Conservation (phyloP, 1,140 invertebrate genomes). For the Choristoneura fumiferana region DNA sequence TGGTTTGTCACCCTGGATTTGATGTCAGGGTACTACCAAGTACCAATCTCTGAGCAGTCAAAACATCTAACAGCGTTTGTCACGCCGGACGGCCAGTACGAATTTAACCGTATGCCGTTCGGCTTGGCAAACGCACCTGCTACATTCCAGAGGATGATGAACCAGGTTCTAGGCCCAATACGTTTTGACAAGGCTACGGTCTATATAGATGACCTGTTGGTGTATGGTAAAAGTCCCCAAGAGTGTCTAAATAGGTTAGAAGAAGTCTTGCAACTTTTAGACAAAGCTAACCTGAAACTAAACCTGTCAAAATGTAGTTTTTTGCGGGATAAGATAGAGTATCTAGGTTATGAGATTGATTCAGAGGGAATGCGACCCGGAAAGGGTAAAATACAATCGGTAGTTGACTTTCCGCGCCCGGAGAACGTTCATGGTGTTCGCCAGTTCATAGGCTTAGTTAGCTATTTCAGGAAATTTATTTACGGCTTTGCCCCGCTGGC, state of each 20-base stretch:
- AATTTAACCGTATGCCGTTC: too few relatives aligned
- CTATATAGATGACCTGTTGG: conserved; percentile 22
- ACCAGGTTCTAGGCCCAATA: background rate
- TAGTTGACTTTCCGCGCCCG: conserved; percentile 26
- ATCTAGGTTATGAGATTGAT: conserved; percentile 16
- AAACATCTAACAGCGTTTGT: conserved; percentile 44
- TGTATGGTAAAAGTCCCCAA: background rate
- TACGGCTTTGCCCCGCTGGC: conserved; percentile 33
- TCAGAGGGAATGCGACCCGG: conserved; percentile 3
- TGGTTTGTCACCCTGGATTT: conserved; percentile 18
- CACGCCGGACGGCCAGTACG: conserved; percentile 38
- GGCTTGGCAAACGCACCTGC: conserved; percentile 13
- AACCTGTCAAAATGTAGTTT: conserved; percentile 34
- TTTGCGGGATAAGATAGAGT: conserved; percentile 25
- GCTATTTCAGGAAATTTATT: conserved; percentile 40
- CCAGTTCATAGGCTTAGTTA: conserved; percentile 16
- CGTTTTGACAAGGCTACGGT: conserved; percentile 5
- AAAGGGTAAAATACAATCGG: background rate
- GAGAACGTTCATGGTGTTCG: conserved; percentile 25
- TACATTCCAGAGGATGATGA: conserved; percentile 14
- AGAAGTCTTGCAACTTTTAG: conserved; percentile 23
- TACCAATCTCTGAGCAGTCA: conserved; percentile 23
- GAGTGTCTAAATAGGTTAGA: conserved; percentile 19
- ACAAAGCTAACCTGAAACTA: conserved; percentile 26
- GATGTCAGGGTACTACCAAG: conserved; percentile 32